Base-by-base conservation (phyloP, 1,140 invertebrate genomes). In the Pollicipes pollicipes region DNA sequence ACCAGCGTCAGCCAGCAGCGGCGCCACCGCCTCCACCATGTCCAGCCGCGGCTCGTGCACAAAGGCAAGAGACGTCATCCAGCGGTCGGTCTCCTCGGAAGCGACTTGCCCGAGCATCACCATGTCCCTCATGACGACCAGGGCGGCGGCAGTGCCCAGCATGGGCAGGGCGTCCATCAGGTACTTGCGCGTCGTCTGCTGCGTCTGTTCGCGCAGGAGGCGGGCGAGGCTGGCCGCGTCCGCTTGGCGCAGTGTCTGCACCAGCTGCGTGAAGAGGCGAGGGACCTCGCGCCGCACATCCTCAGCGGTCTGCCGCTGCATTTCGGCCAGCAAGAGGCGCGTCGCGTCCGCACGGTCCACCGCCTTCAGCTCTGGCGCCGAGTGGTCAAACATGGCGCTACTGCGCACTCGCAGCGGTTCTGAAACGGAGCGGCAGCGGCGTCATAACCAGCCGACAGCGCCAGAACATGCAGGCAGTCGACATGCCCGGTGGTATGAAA, bases 91-190 rank as follows among this genome's bases (percentile, higher is more conserved):
- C 74, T 90, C 85, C 0, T 85, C 66, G 0, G 82, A 80, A 1
- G 79, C 81, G 0, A 94, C 79, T 73, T 89, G 84, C 1, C 87
- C 85, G 70, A 80, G 85, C 72, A 86, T 85, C 0, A 94, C 78
- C 28, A 93, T 77, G 71, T 89, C 83, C 2, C 86, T 83, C n/a
- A 87, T 84, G 0, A 88, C 86, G 75, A 87, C 86, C 26, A 92
- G 84, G 16, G 88, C 84, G 69, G 88, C 87, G 3, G 87, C 86
- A 28, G 86, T 92, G 70, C 87, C 88, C 1, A 89, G 83, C 70
- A 87, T 84, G 68, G 90, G 87, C 0, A 95, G 78, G 67, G 85
- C 89, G 76, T 92, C 89, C 4, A 91, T 77, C 73, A 90, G 86
- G 0, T 90, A 82, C 45, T 2, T 2, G 2, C 45, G 45, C 17